Percentiles rank a stretch among this genome's conserved stretches.
These are phyloP conservation scores for Thinocorus orbignyianus DNA, from an alignment of 2,113 vertebrate genomes.

Conservation along the genomic window DNA sequence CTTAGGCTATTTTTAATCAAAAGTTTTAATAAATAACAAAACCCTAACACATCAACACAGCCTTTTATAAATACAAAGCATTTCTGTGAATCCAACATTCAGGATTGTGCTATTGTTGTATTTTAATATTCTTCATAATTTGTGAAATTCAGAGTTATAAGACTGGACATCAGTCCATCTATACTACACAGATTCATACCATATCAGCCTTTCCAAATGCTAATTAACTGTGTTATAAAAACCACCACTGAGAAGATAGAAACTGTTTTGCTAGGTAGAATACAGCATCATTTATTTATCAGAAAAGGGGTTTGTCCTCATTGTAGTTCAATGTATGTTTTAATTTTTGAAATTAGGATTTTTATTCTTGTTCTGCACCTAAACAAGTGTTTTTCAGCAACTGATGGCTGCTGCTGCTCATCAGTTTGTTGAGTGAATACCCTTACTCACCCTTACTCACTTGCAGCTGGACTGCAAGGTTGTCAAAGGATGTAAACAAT, in stretches of 20 bases:
- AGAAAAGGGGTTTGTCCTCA: rapidly evolving
- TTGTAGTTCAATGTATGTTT: background rate
- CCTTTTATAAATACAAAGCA: background rate
- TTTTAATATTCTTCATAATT: background rate
- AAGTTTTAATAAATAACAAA: background rate
- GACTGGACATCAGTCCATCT: background rate
- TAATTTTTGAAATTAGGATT: background rate
- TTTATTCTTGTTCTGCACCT: background rate
- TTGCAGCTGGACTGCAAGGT: background rate
- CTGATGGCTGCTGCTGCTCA: background rate
- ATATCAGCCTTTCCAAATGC: background rate
- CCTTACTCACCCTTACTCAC: background rate
- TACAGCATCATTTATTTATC: background rate
- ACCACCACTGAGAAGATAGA: background rate
- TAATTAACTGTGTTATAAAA: background rate
- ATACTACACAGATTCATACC: background rate
- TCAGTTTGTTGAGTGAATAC: background rate
- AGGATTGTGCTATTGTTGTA: background rate
- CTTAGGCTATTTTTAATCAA: background rate
- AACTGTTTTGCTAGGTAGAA: background rate
- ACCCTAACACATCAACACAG: background rate
- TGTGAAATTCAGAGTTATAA: background rate
- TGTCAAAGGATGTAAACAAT: background rate
- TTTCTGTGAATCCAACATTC: background rate
- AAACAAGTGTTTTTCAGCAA: background rate